A percentile compares a stretch with the other conserved stretches of the same genome.
Conservation (phyloP, 2,113 vertebrate species). For the Myodes glareolus region DNA sequence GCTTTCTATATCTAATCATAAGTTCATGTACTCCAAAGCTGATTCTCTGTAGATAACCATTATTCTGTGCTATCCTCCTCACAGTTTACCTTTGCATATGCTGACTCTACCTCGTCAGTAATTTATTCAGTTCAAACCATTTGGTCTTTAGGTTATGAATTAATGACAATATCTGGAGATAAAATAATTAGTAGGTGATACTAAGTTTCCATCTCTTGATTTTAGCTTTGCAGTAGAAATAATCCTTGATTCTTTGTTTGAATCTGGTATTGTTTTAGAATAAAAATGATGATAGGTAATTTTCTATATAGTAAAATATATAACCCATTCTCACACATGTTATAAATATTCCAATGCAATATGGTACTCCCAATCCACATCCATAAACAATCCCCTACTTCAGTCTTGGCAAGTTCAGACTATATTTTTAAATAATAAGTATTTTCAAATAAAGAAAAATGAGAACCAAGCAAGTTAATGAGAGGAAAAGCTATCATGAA, state of each 20-base stretch:
- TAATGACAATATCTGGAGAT: neutral
- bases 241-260: neutral
- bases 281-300: neutral
- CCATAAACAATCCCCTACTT: neutral
- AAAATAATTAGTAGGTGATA: neutral
- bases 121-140: neutral
- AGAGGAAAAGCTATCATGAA: neutral
- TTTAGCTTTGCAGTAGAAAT: neutral
- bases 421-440: neutral
- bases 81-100: neutral
- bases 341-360: neutral
- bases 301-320: neutral
- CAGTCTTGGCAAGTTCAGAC: neutral
- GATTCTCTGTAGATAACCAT: neutral
- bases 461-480: neutral
- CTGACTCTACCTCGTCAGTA: neutral
- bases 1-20: neutral
- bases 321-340: neutral
- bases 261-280: neutral
- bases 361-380: neutral
- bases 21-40: neutral
- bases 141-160: neutral
- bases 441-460: constrained; percentile 42
- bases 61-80: neutral
- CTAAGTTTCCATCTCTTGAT: neutral